Evolutionary conservation across 2,888 invertebrate species (phyloP).

Genomic region (Stenichneumon culpator): DNA sequence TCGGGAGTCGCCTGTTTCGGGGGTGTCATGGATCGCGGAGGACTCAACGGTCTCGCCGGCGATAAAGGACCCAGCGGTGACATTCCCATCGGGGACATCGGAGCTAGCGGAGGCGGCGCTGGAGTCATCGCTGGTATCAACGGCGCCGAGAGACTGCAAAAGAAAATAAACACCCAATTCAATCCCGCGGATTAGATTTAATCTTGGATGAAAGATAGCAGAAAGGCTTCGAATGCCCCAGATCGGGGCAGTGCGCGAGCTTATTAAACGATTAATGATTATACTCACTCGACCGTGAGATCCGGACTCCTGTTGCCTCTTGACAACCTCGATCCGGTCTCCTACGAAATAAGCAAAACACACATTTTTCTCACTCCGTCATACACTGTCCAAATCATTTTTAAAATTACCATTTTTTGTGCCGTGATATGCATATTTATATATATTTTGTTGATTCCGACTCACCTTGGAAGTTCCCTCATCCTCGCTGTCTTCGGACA

Average conservation of each 20-base stretch:
- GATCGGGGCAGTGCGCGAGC: background rate
- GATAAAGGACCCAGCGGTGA: conserved; percentile 80
- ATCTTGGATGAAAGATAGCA: conserved; percentile 28
- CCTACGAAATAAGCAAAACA: conserved; percentile 65
- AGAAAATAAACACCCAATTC: conserved; percentile 23
- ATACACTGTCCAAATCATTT: background rate
- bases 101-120: conserved; percentile 85
- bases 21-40: conserved; percentile 69
- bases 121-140: conserved; percentile 83
- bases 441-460: conserved; percentile 3
- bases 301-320: conserved; percentile 78
- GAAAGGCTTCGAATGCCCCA: conserved; percentile 30
- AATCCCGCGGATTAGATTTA: conserved; percentile 44
- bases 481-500: conserved; percentile 93
- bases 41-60: conserved; percentile 77
- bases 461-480: conserved; percentile 85
- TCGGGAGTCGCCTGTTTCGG: conserved; percentile 72
- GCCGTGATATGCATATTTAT: background rate
- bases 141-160: conserved; percentile 86
- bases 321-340: conserved; percentile 73
- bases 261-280: conserved; percentile 31
- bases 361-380: background rate
- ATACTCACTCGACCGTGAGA: conserved; percentile 79
- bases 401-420: background rate
- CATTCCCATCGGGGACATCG: conserved; percentile 85